A percentile compares a stretch with the other conserved stretches of the same genome.
Evolutionary conservation across 2,888 invertebrate genomes (phyloP).

Genomic region (Leptopilina myrica): DNA sequence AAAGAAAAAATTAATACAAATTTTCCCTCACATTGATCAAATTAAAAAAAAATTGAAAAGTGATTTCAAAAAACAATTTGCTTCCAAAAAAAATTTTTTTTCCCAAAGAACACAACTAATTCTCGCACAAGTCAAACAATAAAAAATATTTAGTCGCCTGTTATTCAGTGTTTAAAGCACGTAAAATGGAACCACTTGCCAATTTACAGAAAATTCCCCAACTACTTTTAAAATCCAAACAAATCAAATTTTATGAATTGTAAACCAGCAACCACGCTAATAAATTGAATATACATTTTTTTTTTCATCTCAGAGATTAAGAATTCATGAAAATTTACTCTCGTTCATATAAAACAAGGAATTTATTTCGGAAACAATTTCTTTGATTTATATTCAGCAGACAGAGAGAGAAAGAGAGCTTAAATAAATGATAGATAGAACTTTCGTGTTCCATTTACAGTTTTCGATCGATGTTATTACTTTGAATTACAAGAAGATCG

Average conservation of each 20-base stretch:
- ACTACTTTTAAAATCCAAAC: not conserved
- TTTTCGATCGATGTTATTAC: constrained; percentile 5
- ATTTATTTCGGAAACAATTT: constrained; percentile 7
- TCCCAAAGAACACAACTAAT: too few species aligned
- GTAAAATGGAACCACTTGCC: too few species aligned
- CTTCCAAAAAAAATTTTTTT: too few species aligned
- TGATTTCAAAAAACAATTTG: too few species aligned
- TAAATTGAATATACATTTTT: not conserved
- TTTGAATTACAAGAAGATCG: constrained; percentile 12
- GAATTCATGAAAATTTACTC: constrained; percentile 8
- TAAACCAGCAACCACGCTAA: not conserved
- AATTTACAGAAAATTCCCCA: too few species aligned
- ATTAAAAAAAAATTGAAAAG: too few species aligned
- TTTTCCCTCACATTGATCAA: too few species aligned
- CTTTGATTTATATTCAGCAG: constrained; percentile 9
- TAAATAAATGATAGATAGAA: constrained; percentile 23
- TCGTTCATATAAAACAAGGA: constrained; percentile 2
- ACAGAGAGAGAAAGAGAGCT: not conserved
- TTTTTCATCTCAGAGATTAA: not conserved
- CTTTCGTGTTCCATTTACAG: constrained; percentile 28
- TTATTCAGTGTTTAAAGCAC: too few species aligned
- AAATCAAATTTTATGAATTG: not conserved
- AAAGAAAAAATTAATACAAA: too few species aligned
- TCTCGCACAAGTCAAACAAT: too few species aligned
- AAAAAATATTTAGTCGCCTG: too few species aligned